A percentile compares a stretch with the other conserved stretches of the same genome.
These are phyloP conservation scores for Odobenus rosmarus DNA, from an alignment of 2,113 vertebrate genomes.

Conservation along the genomic window DNA sequence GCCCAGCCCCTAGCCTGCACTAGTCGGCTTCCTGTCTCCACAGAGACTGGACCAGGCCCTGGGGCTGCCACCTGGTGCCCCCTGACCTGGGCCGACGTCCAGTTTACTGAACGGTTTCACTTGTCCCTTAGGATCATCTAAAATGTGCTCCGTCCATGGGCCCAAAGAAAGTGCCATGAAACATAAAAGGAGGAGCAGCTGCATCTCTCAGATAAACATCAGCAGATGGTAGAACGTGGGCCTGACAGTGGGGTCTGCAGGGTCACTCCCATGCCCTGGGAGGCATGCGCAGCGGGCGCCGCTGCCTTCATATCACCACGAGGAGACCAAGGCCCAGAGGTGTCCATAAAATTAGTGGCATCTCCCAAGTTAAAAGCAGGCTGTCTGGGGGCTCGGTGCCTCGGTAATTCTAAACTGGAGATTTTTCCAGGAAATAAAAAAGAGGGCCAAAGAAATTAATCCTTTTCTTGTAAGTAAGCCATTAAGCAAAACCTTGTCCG, in stretches of 20 bases:
- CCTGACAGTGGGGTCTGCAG: rapidly evolving
- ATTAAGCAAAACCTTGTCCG: neutral
- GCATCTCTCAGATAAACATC: rapidly evolving
- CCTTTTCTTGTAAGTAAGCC: neutral
- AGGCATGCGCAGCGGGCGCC: rapidly evolving
- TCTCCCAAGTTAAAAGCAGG: neutral
- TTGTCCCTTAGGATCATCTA: neutral
- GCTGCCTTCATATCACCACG: rapidly evolving
- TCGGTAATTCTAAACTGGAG: neutral
- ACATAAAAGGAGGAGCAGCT: no score
- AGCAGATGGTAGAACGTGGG: rapidly evolving
- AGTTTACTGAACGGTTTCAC: rapidly evolving
- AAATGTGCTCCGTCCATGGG: rapidly evolving
- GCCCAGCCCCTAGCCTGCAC: no score
- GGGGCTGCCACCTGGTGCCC: rapidly evolving
- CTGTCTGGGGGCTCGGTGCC: neutral
- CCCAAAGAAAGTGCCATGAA: neutral
- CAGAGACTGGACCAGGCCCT: neutral
- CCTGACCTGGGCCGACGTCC: no score
- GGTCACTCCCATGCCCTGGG: rapidly evolving
- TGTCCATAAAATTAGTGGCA: neutral
- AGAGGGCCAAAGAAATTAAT: neutral
- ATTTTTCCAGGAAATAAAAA: neutral
- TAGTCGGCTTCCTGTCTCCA: no score
- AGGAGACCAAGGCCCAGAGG: neutral